Evolutionary conservation across 1,140 invertebrate species (phyloP).

Genomic region (Anastatus disparis): DNA sequence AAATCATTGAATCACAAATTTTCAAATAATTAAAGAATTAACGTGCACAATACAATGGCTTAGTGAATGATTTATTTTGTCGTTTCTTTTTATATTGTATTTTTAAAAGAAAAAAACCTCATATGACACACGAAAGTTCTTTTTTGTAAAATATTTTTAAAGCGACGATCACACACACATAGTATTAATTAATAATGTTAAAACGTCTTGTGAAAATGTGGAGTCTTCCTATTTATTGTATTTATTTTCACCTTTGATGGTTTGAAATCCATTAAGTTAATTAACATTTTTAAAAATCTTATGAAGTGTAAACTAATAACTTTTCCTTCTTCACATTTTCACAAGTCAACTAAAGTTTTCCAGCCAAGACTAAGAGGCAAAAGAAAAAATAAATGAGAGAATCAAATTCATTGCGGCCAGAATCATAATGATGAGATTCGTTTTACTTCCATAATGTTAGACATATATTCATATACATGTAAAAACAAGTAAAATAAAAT

Average conservation of each 20-base stretch:
- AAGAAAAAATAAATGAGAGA: too few relatives aligned
- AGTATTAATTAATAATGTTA: neutral
- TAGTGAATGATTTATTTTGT: too few relatives aligned
- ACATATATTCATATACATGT: neutral
- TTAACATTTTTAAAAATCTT: too few relatives aligned
- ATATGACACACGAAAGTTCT: too few relatives aligned
- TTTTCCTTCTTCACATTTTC: neutral
- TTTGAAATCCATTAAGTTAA: neutral
- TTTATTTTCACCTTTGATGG: neutral
- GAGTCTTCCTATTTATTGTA: neutral
- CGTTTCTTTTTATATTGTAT: too few relatives aligned
- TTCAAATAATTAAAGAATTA: too few relatives aligned
- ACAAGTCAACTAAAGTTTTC: constrained; percentile 1
- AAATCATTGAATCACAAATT: neutral
- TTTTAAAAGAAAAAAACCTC: too few relatives aligned
- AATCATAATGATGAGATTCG: constrained; percentile 1
- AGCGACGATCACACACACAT: neutral
- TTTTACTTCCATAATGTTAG: constrained; percentile 4
- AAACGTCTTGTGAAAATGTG: neutral
- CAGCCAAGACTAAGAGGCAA: neutral
- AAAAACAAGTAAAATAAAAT: neutral
- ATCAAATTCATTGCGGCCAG: constrained; percentile 13
- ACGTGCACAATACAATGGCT: too few relatives aligned
- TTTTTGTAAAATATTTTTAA: constrained; percentile 1
- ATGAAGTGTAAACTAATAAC: too few relatives aligned